Evolutionary conservation across 2,113 vertebrate genomes (phyloP).

Genomic region (Psittacara wagleri): DNA sequence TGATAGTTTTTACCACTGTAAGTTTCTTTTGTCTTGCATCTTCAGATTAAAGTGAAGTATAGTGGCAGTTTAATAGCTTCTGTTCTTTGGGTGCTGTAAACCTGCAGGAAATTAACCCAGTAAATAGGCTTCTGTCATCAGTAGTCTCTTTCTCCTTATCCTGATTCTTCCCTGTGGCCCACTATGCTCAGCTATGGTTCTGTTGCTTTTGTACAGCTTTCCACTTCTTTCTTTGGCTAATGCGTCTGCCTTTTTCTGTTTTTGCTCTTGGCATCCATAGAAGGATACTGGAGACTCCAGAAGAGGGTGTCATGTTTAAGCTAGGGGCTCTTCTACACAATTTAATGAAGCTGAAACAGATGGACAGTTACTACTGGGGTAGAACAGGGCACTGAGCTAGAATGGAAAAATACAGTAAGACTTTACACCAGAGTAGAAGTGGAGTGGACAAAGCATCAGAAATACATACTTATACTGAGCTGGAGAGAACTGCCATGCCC

Average conservation of each 20-base stretch:
- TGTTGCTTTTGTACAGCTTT: background rate
- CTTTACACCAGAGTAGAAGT: background rate
- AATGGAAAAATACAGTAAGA: background rate
- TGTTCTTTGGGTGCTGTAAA: background rate
- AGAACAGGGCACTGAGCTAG: background rate
- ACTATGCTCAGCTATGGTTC: fast-evolving
- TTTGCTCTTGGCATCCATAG: background rate
- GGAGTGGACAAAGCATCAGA: background rate
- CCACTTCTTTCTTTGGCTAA: background rate
- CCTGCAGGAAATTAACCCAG: background rate
- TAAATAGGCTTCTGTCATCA: background rate
- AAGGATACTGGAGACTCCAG: background rate
- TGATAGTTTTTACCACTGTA: background rate
- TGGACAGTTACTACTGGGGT: background rate
- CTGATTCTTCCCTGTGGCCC: background rate
- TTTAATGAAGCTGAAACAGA: background rate
- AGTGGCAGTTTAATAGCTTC: background rate
- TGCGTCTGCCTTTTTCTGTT: background rate
- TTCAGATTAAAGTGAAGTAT: background rate
- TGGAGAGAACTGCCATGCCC: background rate
- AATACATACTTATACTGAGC: background rate
- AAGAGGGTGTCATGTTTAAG: background rate
- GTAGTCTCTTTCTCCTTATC: background rate
- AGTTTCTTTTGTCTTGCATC: background rate
- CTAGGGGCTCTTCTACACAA: background rate